Conservation (phyloP, 2,113 vertebrate genomes). For the Thamnophis sirtalis region DNA sequence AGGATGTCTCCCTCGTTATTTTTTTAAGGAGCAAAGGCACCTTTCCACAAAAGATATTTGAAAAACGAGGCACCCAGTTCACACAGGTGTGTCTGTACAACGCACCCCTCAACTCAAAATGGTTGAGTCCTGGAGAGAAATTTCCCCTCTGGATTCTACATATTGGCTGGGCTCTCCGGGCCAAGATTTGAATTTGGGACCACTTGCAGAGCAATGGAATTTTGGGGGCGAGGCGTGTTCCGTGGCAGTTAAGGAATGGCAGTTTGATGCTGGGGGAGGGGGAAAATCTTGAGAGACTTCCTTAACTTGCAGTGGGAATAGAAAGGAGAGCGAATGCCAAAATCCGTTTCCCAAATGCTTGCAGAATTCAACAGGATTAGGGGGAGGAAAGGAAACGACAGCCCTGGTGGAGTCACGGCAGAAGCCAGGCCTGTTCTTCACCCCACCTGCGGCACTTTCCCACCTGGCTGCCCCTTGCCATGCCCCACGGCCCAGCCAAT, state of each 20-base stretch:
- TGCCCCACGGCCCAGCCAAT: background rate
- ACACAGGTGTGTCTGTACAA: background rate
- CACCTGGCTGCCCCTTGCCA: background rate
- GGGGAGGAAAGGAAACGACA: background rate
- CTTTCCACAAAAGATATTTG: background rate
- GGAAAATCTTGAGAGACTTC: accelerated
- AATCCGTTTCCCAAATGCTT: background rate
- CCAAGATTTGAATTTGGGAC: background rate
- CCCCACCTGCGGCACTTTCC: background rate
- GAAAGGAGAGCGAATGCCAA: background rate
- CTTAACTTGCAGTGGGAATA: background rate
- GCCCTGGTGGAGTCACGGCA: accelerated
- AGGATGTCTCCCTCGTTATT: background rate
- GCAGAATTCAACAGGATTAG: accelerated
- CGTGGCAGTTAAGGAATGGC: background rate
- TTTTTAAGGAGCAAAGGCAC: background rate
- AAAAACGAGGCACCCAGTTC: background rate
- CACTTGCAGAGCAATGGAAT: accelerated
- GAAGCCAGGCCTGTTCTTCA: background rate
- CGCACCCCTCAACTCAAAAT: background rate
- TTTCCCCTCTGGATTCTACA: background rate
- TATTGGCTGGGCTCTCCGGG: background rate
- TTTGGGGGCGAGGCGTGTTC: background rate
- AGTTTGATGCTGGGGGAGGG: background rate
- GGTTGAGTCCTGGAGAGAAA: background rate